Evolutionary conservation across 2,797 vertebrate genomes (phyloP).

Genomic region (Thamnophis elegans): DNA sequence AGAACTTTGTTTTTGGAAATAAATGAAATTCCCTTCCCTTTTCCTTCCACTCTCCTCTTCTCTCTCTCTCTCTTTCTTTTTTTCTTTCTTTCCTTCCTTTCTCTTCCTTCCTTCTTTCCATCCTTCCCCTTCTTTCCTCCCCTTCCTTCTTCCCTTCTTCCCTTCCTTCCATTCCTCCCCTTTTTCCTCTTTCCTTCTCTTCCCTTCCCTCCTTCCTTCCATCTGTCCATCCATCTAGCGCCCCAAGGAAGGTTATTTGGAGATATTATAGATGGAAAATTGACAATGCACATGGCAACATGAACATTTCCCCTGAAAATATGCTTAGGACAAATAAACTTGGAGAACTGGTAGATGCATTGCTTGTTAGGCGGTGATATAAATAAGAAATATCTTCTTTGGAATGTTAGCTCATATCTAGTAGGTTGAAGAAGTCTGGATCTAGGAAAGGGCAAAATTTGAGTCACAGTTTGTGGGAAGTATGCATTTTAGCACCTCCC

Average conservation of each 20-base stretch:
- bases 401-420: background rate
- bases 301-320: background rate
- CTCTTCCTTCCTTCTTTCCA: too few relatives aligned
- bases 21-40: background rate
- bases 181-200: too few relatives aligned
- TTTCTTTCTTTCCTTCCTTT: too few relatives aligned
- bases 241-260: background rate
- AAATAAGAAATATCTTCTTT: background rate
- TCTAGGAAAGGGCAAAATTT: background rate
- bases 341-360: background rate
- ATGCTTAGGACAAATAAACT: background rate
- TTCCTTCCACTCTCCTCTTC: too few relatives aligned
- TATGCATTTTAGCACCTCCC: background rate
- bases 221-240: too few relatives aligned
- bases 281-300: constrained; percentile 1
- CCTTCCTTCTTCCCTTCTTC: too few relatives aligned
- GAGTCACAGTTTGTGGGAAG: background rate
- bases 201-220: too few relatives aligned
- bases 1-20: background rate
- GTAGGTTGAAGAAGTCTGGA: background rate
- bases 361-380: constrained; percentile 2
- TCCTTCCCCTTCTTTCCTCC: too few relatives aligned
- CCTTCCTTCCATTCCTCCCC: too few relatives aligned
- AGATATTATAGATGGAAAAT: background rate
- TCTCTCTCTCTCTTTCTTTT: too few relatives aligned